Evolutionary conservation across 1,140 invertebrate genomes (phyloP).

Genomic region (Rhopalosiphum maidis): DNA sequence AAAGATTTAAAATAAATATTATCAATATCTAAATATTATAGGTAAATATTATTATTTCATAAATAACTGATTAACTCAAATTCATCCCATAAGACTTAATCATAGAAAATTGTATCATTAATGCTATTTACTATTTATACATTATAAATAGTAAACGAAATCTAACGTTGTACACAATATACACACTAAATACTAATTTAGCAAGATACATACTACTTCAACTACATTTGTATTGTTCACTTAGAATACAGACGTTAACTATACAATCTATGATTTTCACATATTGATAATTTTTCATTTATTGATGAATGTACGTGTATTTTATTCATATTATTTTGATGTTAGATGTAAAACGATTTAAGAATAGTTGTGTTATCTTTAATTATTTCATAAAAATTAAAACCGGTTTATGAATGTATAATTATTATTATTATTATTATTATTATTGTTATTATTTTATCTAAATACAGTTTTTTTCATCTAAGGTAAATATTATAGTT

Average conservation of each 20-base stretch:
- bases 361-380: background rate
- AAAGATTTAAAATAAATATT: too few relatives aligned
- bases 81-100: too few relatives aligned
- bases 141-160: background rate
- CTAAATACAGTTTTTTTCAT: too few relatives aligned
- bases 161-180: background rate
- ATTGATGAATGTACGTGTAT: background rate
- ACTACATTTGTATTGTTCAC: background rate
- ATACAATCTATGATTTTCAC: background rate
- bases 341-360: background rate
- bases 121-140: background rate
- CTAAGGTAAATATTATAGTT: too few relatives aligned
- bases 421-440: too few relatives aligned
- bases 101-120: background rate
- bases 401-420: background rate
- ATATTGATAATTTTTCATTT: background rate
- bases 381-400: background rate
- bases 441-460: background rate
- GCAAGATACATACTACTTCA: background rate
- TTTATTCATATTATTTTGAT: background rate
- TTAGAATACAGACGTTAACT: background rate
- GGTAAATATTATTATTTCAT: too few relatives aligned
- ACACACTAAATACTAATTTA: too few relatives aligned
- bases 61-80: too few relatives aligned
- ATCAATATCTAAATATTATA: too few relatives aligned